These are phyloP conservation scores for Mantis religiosa DNA, from an alignment of 2,888 invertebrate species.

Conservation along the genomic window DNA sequence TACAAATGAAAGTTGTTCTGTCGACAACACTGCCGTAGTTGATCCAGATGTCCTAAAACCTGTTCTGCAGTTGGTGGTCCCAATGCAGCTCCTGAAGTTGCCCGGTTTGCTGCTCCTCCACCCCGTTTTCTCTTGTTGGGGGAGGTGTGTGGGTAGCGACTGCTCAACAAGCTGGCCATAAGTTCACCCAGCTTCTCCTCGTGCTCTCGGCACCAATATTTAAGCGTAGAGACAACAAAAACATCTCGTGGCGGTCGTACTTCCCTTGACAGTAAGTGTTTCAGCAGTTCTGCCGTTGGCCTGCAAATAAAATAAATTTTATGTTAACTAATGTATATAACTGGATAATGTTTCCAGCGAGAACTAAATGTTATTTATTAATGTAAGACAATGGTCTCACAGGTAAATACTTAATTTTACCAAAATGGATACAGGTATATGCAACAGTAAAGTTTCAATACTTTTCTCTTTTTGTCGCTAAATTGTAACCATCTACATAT, in stretches of 20 bases:
- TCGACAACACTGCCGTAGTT: constrained; percentile 70
- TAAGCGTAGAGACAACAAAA: constrained; percentile 86
- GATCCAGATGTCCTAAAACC: constrained; percentile 89
- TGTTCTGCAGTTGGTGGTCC: constrained; percentile 77
- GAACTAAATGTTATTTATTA: too few relatives aligned
- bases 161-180: constrained; percentile 71
- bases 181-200: constrained; percentile 84
- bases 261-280: constrained; percentile 75
- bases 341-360: too few relatives aligned
- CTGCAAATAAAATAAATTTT: constrained; percentile 41
- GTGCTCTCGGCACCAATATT: constrained; percentile 91
- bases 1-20: constrained; percentile 57
- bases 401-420: too few relatives aligned
- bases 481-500: too few relatives aligned
- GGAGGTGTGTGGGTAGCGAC: constrained; percentile 79
- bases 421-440: too few relatives aligned
- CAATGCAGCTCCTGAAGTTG: constrained; percentile 32
- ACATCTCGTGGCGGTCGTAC: constrained; percentile 71
- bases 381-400: too few relatives aligned
- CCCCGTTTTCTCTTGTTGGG: constrained; percentile 88
- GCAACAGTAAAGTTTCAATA: too few relatives aligned
- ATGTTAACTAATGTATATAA: background rate
- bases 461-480: too few relatives aligned
- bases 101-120: constrained; percentile 50
- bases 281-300: constrained; percentile 80